phyloP scores from a whole-genome alignment of 2,797 vertebrate genomes.

The Alectoris magna region DNA sequence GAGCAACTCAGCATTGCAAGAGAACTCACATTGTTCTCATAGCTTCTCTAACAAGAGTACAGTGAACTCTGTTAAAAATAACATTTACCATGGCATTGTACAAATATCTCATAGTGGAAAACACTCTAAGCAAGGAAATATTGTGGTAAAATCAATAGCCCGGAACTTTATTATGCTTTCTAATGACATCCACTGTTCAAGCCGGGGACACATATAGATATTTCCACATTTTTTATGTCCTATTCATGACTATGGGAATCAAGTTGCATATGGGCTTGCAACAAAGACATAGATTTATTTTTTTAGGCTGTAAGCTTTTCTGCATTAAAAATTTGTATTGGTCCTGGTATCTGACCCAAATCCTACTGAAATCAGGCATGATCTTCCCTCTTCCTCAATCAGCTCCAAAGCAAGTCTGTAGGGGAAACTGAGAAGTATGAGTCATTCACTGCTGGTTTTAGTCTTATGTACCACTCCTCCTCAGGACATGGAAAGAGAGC shows the following conservation, averaged over 20 bases:
- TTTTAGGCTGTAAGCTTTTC: not conserved
- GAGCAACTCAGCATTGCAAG: not conserved
- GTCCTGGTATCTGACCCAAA: not conserved
- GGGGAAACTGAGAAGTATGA: fast-evolving
- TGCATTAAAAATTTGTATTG: not conserved
- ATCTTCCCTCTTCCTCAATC: not conserved
- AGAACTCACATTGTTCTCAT: not conserved
- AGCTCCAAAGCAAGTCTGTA: not conserved
- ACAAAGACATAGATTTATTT: not conserved
- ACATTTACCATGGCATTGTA: slow-evolving; percentile 30
- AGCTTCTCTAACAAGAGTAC: slow-evolving; percentile 21
- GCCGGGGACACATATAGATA: not conserved
- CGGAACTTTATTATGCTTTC: not conserved
- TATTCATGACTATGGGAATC: not conserved
- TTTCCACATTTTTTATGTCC: slow-evolving; percentile 26
- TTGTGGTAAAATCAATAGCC: slow-evolving; percentile 65
- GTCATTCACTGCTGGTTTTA: fast-evolving
- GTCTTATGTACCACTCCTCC: not conserved
- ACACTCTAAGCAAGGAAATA: slow-evolving; percentile 57
- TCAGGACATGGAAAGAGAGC: fast-evolving
- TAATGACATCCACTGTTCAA: slow-evolving; percentile 20
- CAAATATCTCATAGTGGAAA: slow-evolving; percentile 34
- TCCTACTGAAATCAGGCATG: not conserved
- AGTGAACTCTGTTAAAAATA: slow-evolving; percentile 43
- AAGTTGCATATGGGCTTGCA: slow-evolving; percentile 2